Evolutionary conservation across 1,140 invertebrate species (phyloP).

Genomic region (Metopolophium dirhodum): DNA sequence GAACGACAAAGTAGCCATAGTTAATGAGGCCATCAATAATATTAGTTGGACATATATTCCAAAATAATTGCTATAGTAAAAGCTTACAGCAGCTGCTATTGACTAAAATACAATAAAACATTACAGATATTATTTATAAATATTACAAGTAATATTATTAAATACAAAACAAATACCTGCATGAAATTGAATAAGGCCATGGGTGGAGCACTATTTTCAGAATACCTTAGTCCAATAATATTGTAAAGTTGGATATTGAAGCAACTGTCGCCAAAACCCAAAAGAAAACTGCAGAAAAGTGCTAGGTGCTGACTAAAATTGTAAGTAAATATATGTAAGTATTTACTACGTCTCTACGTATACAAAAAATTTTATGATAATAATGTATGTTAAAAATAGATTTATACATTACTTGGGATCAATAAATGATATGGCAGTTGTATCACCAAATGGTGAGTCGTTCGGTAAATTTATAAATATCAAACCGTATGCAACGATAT

Average conservation of each 20-base stretch:
- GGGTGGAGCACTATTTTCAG: slow-evolving; percentile 60
- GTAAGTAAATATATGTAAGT: slow-evolving; percentile 1
- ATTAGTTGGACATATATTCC: slow-evolving; percentile 80
- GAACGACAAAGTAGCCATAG: slow-evolving; percentile 81
- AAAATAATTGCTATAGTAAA: slow-evolving; percentile 83
- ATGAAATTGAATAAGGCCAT: slow-evolving; percentile 61
- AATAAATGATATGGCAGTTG: slow-evolving; percentile 58
- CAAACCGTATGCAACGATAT: slow-evolving; percentile 59
- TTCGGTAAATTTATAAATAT: slow-evolving; percentile 62
- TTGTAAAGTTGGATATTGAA: slow-evolving; percentile 97
- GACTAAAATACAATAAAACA: slow-evolving; percentile 72
- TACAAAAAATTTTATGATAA: neutral
- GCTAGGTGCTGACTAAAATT: slow-evolving; percentile 72
- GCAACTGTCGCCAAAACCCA: slow-evolving; percentile 95
- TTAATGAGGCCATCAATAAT: slow-evolving; percentile 76
- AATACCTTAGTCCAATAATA: slow-evolving; percentile 81
- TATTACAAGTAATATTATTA: neutral
- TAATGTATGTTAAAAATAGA: neutral
- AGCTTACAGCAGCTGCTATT: slow-evolving; percentile 84
- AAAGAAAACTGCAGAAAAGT: slow-evolving; percentile 85
- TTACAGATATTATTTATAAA: slow-evolving; percentile 20
- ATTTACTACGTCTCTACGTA: neutral
- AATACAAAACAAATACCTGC: slow-evolving; percentile 59
- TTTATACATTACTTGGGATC: slow-evolving; percentile 59
- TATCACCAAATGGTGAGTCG: slow-evolving; percentile 61